Conservation (phyloP, 92 coral and sea anemone genomes). For the Palythoa grandis region DNA sequence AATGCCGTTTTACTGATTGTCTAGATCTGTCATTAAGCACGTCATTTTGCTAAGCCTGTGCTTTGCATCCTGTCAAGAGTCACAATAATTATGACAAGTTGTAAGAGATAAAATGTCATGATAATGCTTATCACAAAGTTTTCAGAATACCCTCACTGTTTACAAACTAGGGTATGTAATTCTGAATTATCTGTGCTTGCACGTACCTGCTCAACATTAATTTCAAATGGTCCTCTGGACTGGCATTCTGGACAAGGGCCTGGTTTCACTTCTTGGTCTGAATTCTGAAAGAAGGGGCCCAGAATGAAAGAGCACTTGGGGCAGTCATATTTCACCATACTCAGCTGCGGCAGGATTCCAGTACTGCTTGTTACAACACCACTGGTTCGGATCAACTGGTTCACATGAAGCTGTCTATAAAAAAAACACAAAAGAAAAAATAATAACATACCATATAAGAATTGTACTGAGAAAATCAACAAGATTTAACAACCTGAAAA, state of each 20-base stretch:
- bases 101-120: too few relatives aligned
- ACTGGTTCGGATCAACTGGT: slow-evolving; percentile 93
- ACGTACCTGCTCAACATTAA: slow-evolving; percentile 91
- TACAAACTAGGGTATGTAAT: too few relatives aligned
- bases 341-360: slow-evolving; percentile 96
- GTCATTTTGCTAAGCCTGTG: too few relatives aligned
- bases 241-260: slow-evolving; percentile 99
- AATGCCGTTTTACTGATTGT: too few relatives aligned
- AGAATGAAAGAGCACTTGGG: slow-evolving; percentile 92
- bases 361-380: slow-evolving; percentile 99
- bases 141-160: too few relatives aligned
- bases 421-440: not conserved
- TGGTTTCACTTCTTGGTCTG: slow-evolving; percentile 95
- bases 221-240: slow-evolving; percentile 99
- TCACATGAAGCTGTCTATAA: slow-evolving; percentile 94
- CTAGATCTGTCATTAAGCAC: too few relatives aligned
- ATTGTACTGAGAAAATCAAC: not conserved
- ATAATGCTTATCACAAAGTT: too few relatives aligned
- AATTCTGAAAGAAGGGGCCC: slow-evolving; percentile 92
- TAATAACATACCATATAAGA: not conserved
- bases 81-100: too few relatives aligned
- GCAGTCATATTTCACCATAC: slow-evolving; percentile 96
- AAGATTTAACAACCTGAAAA: not conserved
- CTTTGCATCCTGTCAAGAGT: too few relatives aligned
- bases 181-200: too few relatives aligned